These are phyloP conservation scores for Neocrepidodera transversa DNA, from an alignment of 2,888 invertebrate species.

Conservation along the genomic window DNA sequence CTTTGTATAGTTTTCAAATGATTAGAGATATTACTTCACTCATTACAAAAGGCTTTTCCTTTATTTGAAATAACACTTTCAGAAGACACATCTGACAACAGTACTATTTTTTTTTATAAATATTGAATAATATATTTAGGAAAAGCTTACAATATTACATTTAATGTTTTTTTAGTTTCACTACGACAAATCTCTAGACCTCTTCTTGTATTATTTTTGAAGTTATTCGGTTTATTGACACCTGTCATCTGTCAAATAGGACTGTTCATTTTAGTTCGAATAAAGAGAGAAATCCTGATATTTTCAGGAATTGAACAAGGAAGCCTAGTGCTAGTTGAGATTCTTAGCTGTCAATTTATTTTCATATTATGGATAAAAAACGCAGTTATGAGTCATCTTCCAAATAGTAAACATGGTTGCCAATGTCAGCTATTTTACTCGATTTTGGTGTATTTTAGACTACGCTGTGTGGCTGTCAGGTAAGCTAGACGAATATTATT, in stretches of 20 bases:
- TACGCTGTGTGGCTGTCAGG: too few species aligned
- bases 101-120: slow-evolving; percentile 20
- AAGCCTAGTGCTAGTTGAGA: too few species aligned
- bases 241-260: slow-evolving; percentile 2
- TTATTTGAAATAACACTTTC: slow-evolving; percentile 28
- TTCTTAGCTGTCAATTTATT: too few species aligned
- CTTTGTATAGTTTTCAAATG: slow-evolving; percentile 17
- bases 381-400: too few species aligned
- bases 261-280: too few species aligned
- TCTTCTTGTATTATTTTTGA: slow-evolving; percentile 15
- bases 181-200: slow-evolving; percentile 16
- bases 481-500: too few species aligned
- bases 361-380: too few species aligned
- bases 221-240: slow-evolving; percentile 8
- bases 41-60: slow-evolving; percentile 48
- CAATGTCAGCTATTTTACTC: too few species aligned
- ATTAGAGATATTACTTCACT: slow-evolving; percentile 38
- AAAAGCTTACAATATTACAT: slow-evolving; percentile 19
- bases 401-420: too few species aligned
- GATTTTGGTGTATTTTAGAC: too few species aligned
- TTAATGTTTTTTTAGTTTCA: slow-evolving; percentile 20
- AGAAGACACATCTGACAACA: slow-evolving; percentile 43
- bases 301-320: too few species aligned
- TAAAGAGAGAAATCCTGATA: too few species aligned
- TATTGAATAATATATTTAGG: slow-evolving; percentile 4